These are phyloP conservation scores for Hydractinia echinata DNA, from an alignment of 30 jellyfish, hydroid and myxozoan species.

Conservation along the genomic window DNA sequence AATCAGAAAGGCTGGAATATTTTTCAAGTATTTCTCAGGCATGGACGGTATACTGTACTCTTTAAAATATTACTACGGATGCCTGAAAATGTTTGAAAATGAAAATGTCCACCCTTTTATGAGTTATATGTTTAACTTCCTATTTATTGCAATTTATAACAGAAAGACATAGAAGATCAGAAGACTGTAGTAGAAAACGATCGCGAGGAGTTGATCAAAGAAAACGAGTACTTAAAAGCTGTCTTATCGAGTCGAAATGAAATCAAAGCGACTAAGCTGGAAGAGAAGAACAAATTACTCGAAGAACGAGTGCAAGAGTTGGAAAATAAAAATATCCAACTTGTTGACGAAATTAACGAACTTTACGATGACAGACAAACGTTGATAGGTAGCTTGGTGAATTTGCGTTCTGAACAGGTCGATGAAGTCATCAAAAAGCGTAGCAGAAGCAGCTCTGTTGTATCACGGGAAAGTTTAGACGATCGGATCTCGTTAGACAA, in stretches of 20 bases:
- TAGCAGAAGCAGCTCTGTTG: conserved; percentile 21
- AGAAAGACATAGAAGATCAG: conserved; percentile 54
- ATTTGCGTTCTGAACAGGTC: conserved; percentile 76
- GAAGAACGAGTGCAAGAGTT: conserved; percentile 55
- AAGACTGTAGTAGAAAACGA: conserved; percentile 50
- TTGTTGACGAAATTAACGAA: conserved; percentile 56
- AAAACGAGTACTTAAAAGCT: conserved; percentile 66
- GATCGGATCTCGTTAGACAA: neutral
- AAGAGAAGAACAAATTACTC: conserved; percentile 44
- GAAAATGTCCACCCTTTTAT: too few relatives aligned
- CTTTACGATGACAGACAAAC: conserved; percentile 79
- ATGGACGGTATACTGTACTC: too few relatives aligned
- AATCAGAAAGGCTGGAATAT: too few relatives aligned
- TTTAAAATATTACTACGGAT: too few relatives aligned
- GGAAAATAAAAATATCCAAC: conserved; percentile 37
- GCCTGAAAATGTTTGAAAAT: too few relatives aligned
- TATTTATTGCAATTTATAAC: neutral
- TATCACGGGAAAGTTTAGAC: conserved; percentile 14
- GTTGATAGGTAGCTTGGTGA: conserved; percentile 63
- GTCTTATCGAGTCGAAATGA: conserved; percentile 75
- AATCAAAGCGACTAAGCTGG: conserved; percentile 50
- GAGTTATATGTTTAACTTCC: neutral
- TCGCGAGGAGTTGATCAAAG: conserved; percentile 65
- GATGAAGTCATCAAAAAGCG: conserved; percentile 55
- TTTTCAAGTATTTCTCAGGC: too few relatives aligned